These are phyloP conservation scores for Zaprionus obscuricornis DNA, from an alignment of 2,888 invertebrate genomes.

Conservation along the genomic window DNA sequence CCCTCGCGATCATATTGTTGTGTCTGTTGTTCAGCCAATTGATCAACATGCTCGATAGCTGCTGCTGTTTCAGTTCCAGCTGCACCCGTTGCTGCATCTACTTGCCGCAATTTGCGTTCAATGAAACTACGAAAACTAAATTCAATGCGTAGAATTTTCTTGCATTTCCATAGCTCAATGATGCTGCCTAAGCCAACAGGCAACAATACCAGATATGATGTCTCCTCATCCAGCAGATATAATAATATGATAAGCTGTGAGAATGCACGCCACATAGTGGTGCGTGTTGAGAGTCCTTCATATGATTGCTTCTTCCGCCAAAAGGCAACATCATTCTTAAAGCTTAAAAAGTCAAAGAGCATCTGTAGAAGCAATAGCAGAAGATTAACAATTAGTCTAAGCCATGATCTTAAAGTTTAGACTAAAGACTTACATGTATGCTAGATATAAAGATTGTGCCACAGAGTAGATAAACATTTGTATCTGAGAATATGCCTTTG, in stretches of 20 bases:
- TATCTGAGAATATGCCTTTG: conserved; percentile 97
- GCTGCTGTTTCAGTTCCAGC: no score
- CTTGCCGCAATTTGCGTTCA: conserved; percentile 47
- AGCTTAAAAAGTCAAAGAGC: conserved; percentile 97
- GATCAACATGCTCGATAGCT: no score
- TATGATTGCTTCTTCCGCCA: conserved; percentile 94
- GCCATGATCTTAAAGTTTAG: not conserved
- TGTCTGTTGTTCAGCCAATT: conserved; percentile 90
- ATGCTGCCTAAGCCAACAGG: conserved; percentile 93
- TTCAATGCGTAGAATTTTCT: conserved; percentile 93
- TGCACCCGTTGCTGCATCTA: no score
- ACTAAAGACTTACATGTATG: conserved; percentile 92
- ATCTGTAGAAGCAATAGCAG: conserved; percentile 90
- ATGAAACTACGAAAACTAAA: conserved; percentile 83
- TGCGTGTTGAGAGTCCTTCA: conserved; percentile 94
- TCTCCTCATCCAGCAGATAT: conserved; percentile 95
- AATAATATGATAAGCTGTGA: conserved; percentile 96
- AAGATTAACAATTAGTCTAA: not conserved
- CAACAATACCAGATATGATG: conserved; percentile 93
- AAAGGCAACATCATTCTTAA: conserved; percentile 98
- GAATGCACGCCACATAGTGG: conserved; percentile 96
- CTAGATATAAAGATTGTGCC: conserved; percentile 95
- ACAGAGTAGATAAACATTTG: conserved; percentile 95
- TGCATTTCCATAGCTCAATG: conserved; percentile 98
- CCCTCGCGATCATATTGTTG: conserved; percentile 95